Evolutionary conservation across 2,113 vertebrate species (phyloP), one percentile per base, ranked within the genome.

Genomic region (Zeus faber): DNA sequence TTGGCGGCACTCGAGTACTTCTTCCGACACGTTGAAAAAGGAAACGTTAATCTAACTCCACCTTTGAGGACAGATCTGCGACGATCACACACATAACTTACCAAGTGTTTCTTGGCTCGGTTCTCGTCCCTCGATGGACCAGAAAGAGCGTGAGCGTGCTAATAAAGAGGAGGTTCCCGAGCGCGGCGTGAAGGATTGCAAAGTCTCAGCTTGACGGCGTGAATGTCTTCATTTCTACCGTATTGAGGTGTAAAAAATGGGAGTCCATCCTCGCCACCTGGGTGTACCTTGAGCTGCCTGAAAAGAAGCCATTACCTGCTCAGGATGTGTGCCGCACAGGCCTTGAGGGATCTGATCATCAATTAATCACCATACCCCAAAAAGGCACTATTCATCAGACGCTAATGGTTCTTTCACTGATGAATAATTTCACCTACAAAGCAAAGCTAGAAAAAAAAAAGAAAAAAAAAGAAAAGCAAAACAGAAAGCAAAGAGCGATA

Each of bases 251-350:
- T 70, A 72, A 82, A 85, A 85, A 82, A 82, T 76, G 54, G n/a
- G 65, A 74, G 49, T 52, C 65, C 61, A 66, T 78, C 61, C 24
- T 72, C 59, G 46, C 58, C 61, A 74, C 73, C 67, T 73, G 65
- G 64, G 67, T 79, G 52, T 76, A 79, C 77, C 77, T 87, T 83
- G 76, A 85, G 75, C 79, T 74, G 75, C 86, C 82, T 64, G 70
- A 74, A 70, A 79, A 70, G 65, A 83, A 86, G 64, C 31, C 58
- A 85, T 87, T 84, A 78, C 66, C 65, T 65, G 51, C 76, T 72
- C 56, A 49, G 56, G 75, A 54, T 66, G 50, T 63, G 52, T 44
- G 41, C 57, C 18, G 18, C 64, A 17, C 47, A 74, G 78, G 58
- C 80, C 75, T 77, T 80, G 82, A 60, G 50, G 70, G 58, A 69